These are phyloP conservation scores for Lasiommata megera DNA, from an alignment of 2,888 invertebrate genomes.

Conservation along the genomic window DNA sequence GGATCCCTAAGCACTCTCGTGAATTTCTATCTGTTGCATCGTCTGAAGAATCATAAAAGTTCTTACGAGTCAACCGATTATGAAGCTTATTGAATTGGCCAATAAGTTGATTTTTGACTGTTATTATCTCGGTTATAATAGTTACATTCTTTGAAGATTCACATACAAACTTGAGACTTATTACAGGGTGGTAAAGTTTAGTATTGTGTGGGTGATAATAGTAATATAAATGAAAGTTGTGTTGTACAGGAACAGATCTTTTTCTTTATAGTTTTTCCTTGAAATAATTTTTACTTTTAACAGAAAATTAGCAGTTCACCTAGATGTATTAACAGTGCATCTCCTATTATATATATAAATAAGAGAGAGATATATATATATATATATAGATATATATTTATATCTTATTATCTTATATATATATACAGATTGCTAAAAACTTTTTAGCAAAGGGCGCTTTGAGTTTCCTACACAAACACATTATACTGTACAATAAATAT, in stretches of 20 bases:
- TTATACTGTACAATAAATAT: no score
- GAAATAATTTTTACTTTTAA: no score
- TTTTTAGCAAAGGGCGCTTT: no score
- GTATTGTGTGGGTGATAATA: neutral
- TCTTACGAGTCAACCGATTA: constrained; percentile 35
- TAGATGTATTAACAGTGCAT: no score
- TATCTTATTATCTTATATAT: no score
- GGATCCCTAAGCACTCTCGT: constrained; percentile 21
- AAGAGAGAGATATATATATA: no score
- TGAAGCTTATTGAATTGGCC: constrained; percentile 40
- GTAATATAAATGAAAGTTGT: neutral
- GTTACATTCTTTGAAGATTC: neutral
- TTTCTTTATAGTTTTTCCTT: neutral
- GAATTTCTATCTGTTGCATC: constrained; percentile 28
- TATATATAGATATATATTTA: no score
- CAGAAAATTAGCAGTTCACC: neutral
- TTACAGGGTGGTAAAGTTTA: neutral
- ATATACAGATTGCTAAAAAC: no score
- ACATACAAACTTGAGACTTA: neutral
- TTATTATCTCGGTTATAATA: neutral
- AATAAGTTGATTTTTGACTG: constrained; percentile 13
- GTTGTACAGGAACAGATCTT: no score
- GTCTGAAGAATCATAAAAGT: constrained; percentile 20
- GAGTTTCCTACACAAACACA: no score
- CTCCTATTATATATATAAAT: neutral